Conservation (phyloP, 2,888 invertebrate species). For the Schizotus pectinicornis region DNA sequence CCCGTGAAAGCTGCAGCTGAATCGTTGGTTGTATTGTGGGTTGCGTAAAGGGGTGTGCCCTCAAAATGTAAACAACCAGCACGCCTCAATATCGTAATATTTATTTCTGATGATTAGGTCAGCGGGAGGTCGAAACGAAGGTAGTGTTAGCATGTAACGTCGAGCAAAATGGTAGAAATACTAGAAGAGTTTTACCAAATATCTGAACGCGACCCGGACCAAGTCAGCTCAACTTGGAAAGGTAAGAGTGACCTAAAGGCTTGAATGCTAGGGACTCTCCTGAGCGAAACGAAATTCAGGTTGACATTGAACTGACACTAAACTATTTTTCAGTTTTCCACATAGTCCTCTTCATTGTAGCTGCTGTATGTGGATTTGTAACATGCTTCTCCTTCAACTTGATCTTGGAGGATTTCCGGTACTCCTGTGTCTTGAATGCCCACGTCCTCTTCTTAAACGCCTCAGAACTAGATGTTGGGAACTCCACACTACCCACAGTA, state of each 20-base stretch:
- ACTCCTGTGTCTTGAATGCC: conserved; percentile 19
- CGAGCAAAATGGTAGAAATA: conserved; percentile 16
- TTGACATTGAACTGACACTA: background rate
- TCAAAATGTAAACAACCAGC: conserved; percentile 16
- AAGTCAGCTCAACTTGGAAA: conserved; percentile 15
- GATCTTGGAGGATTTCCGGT: conserved; percentile 6
- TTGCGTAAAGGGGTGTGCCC: conserved; percentile 18
- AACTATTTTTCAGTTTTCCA: conserved; percentile 13
- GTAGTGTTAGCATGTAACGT: conserved; percentile 6
- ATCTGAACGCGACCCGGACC: conserved; percentile 1
- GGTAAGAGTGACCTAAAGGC: background rate
- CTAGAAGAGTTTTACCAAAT: conserved; percentile 25
- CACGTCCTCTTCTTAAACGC: conserved; percentile 6
- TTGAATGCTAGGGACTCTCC: no score
- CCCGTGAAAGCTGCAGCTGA: background rate
- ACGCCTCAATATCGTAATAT: conserved; percentile 13
- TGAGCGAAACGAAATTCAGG: background rate
- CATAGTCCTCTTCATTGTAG: background rate
- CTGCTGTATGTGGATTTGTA: conserved; percentile 13
- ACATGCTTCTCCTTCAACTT: conserved; percentile 9
- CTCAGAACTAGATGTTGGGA: background rate
- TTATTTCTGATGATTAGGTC: conserved; percentile 27
- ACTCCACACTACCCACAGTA: background rate
- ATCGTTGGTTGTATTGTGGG: conserved; percentile 15
- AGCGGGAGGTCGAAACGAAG: conserved; percentile 7